These are phyloP conservation scores for Alentia gelatinosa DNA, from an alignment of 2,888 invertebrate species.

Conservation along the genomic window DNA sequence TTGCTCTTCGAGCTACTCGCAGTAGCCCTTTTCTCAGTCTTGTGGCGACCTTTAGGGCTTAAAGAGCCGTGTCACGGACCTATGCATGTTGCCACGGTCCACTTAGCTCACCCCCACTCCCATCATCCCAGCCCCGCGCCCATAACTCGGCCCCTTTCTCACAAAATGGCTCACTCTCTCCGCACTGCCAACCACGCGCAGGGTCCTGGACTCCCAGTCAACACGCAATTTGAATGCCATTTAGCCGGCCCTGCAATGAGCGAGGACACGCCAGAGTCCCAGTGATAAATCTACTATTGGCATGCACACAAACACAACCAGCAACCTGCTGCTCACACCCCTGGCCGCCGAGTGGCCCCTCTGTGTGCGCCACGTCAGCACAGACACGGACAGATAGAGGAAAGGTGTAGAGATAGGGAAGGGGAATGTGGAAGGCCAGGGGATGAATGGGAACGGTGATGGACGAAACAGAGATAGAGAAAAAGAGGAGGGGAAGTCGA, in stretches of 20 bases:
- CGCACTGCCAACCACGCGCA: background rate
- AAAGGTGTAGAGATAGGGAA: too few relatives aligned
- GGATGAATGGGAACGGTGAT: too few relatives aligned
- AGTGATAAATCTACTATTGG: background rate
- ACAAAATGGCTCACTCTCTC: background rate
- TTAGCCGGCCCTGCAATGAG: background rate
- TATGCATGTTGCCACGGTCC: background rate
- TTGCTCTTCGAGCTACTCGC: too few relatives aligned
- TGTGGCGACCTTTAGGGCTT: background rate
- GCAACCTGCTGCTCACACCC: background rate
- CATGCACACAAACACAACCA: background rate
- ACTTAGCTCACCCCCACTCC: too few relatives aligned
- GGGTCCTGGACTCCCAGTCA: background rate
- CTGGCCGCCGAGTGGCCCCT: background rate
- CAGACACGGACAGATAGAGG: too few relatives aligned
- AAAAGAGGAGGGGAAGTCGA: too few relatives aligned
- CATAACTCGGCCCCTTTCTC: background rate
- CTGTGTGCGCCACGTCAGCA: background rate
- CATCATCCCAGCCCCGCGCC: background rate
- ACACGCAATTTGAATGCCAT: slow-evolving; percentile 12
- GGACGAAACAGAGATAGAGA: too few relatives aligned
- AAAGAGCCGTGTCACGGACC: background rate
- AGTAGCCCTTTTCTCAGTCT: too few relatives aligned
- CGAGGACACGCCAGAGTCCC: background rate
- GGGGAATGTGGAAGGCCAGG: too few relatives aligned